Evolutionary conservation across 2,888 invertebrate species (phyloP).

Genomic region (Aspidiotus rigidus): DNA sequence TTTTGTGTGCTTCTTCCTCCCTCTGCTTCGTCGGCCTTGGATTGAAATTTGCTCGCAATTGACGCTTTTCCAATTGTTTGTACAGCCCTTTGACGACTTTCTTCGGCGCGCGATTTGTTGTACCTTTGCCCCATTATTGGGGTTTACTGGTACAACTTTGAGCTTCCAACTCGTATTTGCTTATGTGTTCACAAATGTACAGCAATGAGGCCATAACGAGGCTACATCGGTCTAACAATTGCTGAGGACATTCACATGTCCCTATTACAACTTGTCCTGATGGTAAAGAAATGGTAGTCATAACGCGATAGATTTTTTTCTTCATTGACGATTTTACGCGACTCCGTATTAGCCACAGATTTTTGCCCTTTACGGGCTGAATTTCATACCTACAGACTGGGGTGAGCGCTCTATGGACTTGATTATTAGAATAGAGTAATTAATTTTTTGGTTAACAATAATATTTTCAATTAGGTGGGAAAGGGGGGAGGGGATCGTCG

Average conservation of each 20-base stretch:
- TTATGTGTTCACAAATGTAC: not conserved
- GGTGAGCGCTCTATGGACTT: no score
- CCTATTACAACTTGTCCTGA: not conserved
- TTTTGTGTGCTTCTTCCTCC: not conserved
- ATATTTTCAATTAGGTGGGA: no score
- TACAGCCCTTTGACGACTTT: not conserved
- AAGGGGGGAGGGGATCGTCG: no score
- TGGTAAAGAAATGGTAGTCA: not conserved
- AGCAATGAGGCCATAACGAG: not conserved
- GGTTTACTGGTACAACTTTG: not conserved
- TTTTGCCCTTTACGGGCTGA: no score
- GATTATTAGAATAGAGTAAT: no score
- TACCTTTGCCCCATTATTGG: not conserved
- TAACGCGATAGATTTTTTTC: not conserved
- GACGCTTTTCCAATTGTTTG: not conserved
- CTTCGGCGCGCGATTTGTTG: constrained; percentile 1
- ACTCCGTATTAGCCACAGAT: not conserved
- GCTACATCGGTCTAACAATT: not conserved
- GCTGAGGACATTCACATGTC: constrained; percentile 1
- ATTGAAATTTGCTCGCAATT: not conserved
- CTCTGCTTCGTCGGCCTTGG: not conserved
- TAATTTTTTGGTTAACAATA: no score
- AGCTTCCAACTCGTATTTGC: not conserved
- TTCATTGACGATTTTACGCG: constrained; percentile 1
- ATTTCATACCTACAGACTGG: no score